phyloP scores from a whole-genome alignment of 2,797 vertebrate genomes.

The Strix occidentalis region DNA sequence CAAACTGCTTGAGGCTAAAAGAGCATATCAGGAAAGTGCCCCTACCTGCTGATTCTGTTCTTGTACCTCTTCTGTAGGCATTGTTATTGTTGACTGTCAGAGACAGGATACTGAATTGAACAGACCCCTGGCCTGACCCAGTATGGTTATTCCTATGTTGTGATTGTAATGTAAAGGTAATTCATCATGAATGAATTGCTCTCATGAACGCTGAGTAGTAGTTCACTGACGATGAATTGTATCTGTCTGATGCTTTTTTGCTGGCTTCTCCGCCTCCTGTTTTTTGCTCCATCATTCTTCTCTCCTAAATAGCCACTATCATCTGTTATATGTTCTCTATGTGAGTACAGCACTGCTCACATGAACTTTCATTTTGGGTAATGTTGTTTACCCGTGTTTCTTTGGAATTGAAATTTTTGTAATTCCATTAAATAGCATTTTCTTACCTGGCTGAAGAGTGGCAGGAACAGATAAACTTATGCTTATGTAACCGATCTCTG shows the following conservation, averaged over 20 bases:
- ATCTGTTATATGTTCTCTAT: no score
- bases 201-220: not conserved
- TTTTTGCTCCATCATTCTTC: not conserved
- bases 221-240: not conserved
- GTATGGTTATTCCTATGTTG: not conserved
- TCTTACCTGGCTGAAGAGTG: not conserved
- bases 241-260: not conserved
- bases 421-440: not conserved
- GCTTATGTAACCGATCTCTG: not conserved
- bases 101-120: not conserved
- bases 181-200: not conserved
- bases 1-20: not conserved
- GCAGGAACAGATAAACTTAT: not conserved
- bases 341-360: not conserved
- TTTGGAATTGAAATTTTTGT: not conserved
- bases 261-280: not conserved
- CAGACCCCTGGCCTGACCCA: not conserved
- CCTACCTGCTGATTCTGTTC: not conserved
- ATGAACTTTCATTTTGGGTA: not conserved
- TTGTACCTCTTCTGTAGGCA: not conserved
- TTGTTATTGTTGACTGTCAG: accelerated
- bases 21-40: not conserved
- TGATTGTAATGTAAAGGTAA: not conserved
- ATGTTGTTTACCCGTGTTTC: accelerated
- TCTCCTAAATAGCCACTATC: not conserved